phyloP scores from a whole-genome alignment of 2,888 invertebrate species.

The Cancer borealis region DNA sequence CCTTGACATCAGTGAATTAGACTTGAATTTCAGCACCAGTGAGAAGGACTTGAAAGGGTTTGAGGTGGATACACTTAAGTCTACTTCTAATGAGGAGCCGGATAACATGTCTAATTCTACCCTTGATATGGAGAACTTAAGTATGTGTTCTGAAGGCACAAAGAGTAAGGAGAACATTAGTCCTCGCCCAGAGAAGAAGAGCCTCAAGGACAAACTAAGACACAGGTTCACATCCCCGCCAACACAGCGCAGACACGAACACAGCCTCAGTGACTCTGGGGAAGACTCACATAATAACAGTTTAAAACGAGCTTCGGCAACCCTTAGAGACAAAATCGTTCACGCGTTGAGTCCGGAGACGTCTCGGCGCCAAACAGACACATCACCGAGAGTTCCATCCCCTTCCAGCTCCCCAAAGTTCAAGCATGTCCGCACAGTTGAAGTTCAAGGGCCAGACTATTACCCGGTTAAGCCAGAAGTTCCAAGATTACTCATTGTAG shows the following conservation, averaged over 20 bases:
- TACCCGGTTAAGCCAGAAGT: slow-evolving; percentile 54
- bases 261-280: slow-evolving; percentile 69
- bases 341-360: slow-evolving; percentile 75
- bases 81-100: slow-evolving; percentile 78
- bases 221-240: slow-evolving; percentile 74
- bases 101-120: slow-evolving; percentile 73
- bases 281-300: slow-evolving; percentile 72
- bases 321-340: slow-evolving; percentile 75
- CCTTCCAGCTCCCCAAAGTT: slow-evolving; percentile 68
- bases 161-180: slow-evolving; percentile 76
- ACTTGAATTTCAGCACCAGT: slow-evolving; percentile 76
- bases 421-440: slow-evolving; percentile 68
- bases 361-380: slow-evolving; percentile 56
- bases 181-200: slow-evolving; percentile 73
- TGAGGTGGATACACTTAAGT: slow-evolving; percentile 88
- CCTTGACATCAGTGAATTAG: slow-evolving; percentile 74
- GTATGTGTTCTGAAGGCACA: slow-evolving; percentile 73
- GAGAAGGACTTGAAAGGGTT: slow-evolving; percentile 88
- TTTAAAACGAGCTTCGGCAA: slow-evolving; percentile 72
- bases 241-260: slow-evolving; percentile 69
- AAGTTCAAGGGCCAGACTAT: background rate
- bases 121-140: slow-evolving; percentile 75
- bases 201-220: slow-evolving; percentile 75
- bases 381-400: slow-evolving; percentile 51
- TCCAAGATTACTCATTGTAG: background rate